Evolutionary conservation across 2,888 invertebrate genomes (phyloP).

Genomic region (Eilema caniola): DNA sequence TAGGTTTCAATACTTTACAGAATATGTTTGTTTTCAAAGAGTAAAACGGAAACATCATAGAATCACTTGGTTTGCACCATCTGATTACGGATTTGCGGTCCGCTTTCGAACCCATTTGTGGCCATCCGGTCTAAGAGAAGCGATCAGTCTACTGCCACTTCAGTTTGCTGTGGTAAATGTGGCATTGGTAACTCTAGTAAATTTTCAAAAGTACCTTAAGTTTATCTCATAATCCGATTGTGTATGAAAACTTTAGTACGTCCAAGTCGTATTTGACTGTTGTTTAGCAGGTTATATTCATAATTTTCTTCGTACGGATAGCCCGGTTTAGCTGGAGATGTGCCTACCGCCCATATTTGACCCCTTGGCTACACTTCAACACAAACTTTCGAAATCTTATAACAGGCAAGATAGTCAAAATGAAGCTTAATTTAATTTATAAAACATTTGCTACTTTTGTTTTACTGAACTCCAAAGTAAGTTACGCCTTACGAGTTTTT

Average conservation of each 20-base stretch:
- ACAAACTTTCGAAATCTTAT: neutral
- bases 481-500: constrained; percentile 21
- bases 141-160: neutral
- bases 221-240: too few relatives aligned
- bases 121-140: too few relatives aligned
- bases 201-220: neutral
- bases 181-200: too few relatives aligned
- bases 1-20: neutral
- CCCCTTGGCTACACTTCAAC: neutral
- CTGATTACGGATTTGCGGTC: too few relatives aligned
- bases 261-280: too few relatives aligned
- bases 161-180: too few relatives aligned
- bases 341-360: neutral
- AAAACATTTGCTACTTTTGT: constrained; percentile 12
- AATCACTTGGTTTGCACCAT: too few relatives aligned
- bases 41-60: too few relatives aligned
- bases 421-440: constrained; percentile 6
- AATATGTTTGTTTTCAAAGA: neutral
- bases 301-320: neutral
- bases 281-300: too few relatives aligned
- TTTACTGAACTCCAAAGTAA: constrained; percentile 22
- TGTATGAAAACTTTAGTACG: too few relatives aligned
- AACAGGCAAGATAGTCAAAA: neutral
- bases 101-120: too few relatives aligned
- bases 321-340: neutral